These are phyloP conservation scores for Chrysodeixis includens DNA, from an alignment of 2,888 invertebrate genomes.

Conservation along the genomic window DNA sequence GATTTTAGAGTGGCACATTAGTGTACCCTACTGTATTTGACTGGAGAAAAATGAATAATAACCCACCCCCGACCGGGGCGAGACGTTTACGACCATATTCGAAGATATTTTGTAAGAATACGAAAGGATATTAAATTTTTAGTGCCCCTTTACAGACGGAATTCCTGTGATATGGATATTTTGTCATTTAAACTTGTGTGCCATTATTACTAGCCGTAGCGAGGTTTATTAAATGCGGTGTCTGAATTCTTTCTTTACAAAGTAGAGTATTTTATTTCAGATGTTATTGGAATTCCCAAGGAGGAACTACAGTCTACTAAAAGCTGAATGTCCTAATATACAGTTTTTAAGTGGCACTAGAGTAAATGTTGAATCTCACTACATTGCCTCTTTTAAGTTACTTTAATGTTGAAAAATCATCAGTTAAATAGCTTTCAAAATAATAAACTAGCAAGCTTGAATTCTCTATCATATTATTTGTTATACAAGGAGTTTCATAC, in stretches of 20 bases:
- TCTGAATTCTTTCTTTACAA: neutral
- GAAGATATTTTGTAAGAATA: slow-evolving; percentile 74
- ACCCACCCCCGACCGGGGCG: slow-evolving; percentile 69
- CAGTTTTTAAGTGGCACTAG: no score
- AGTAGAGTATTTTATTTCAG: neutral
- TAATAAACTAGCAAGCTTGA: no score
- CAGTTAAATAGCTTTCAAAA: no score
- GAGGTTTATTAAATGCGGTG: neutral
- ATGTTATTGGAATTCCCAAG: no score
- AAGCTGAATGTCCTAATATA: no score
- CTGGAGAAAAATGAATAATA: slow-evolving; percentile 87
- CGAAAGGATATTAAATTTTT: slow-evolving; percentile 69
- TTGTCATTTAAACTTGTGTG: slow-evolving; percentile 35
- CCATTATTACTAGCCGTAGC: slow-evolving; percentile 12
- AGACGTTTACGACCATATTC: slow-evolving; percentile 78
- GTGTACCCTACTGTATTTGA: slow-evolving; percentile 80
- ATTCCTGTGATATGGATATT: slow-evolving; percentile 34
- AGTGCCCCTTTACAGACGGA: slow-evolving; percentile 44
- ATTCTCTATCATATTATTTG: no score
- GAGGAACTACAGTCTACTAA: no score
- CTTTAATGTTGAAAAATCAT: no score
- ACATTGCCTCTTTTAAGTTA: no score
- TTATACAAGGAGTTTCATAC: no score
- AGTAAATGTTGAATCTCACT: no score
- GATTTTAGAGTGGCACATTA: slow-evolving; percentile 85